phyloP scores from a whole-genome alignment of 2,113 vertebrate species.

The Trichomycterus rosablanca region DNA sequence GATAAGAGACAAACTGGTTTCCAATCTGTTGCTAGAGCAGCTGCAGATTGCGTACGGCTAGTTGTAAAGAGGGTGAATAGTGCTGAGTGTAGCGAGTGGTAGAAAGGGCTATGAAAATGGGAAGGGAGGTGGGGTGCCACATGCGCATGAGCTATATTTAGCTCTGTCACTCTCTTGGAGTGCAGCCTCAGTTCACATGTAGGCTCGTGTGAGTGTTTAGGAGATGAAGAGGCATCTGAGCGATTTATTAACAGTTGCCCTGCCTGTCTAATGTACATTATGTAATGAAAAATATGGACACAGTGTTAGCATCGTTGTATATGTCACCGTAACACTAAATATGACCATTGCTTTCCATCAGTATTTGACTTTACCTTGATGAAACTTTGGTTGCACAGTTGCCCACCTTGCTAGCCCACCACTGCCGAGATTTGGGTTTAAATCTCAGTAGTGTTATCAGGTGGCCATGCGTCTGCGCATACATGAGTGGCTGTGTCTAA shows the following conservation, averaged over 20 bases:
- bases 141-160: conserved; percentile 26
- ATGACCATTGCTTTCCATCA: too few species aligned
- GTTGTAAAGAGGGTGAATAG: not conserved
- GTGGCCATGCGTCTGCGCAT: too few species aligned
- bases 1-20: not conserved
- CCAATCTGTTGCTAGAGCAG: conserved; percentile 20
- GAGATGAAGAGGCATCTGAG: conserved; percentile 8
- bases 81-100: not conserved
- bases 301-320: too few species aligned
- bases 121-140: conserved; percentile 22
- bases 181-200: conserved; percentile 8
- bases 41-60: not conserved
- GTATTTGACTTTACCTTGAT: too few species aligned
- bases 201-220: not conserved
- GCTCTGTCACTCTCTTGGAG: conserved; percentile 4
- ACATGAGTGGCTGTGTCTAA: too few species aligned
- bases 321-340: too few species aligned
- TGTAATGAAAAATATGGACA: too few species aligned
- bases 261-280: too few species aligned
- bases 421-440: too few species aligned
- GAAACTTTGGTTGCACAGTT: too few species aligned
- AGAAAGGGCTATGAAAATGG: conserved; percentile 9
- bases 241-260: not conserved
- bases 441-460: too few species aligned
- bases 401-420: too few species aligned